A percentile compares a stretch with the other conserved stretches of the same genome.
Conservation (phyloP, 37 sponge, comb jelly and placozoan species). For the Cliona cf. orientalis region DNA sequence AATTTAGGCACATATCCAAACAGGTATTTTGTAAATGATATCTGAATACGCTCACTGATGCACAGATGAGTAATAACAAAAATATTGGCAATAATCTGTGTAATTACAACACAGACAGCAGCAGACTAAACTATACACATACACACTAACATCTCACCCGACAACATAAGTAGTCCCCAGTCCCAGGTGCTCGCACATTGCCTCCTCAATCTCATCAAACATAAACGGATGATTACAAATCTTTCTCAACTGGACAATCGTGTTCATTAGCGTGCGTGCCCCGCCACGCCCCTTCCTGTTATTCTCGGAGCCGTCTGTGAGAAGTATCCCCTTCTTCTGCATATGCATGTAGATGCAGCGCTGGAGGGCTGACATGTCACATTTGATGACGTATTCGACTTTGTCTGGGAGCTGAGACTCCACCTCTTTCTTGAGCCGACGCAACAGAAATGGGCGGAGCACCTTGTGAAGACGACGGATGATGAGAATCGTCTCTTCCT, state of each 20-base stretch:
- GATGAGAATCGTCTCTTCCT: constrained; percentile 98
- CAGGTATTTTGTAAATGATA: too few relatives aligned
- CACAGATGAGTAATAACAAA: too few relatives aligned
- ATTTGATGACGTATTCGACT: constrained; percentile 98
- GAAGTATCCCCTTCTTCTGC: constrained; percentile 95
- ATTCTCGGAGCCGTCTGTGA: constrained; percentile 93
- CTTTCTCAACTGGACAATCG: constrained; percentile 98
- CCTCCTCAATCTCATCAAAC: constrained; percentile 93
- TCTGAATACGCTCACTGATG: too few relatives aligned
- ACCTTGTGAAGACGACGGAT: constrained; percentile 99
- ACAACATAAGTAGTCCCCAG: constrained; percentile 36
- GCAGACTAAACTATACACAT: neutral
- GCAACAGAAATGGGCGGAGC: constrained; percentile 94
- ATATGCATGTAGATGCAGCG: constrained; percentile 93
- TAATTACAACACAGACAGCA: too few relatives aligned
- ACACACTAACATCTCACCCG: constrained; percentile 31
- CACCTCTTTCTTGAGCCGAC: constrained; percentile 96
- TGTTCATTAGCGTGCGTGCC: constrained; percentile 89
- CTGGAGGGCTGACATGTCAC: constrained; percentile 99
- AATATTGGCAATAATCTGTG: too few relatives aligned
- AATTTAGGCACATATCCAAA: too few relatives aligned
- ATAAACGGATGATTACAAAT: constrained; percentile 99
- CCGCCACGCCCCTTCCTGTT: constrained; percentile 93
- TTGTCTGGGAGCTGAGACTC: constrained; percentile 82
- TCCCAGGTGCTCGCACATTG: constrained; percentile 73